phyloP scores from a whole-genome alignment of 2,113 vertebrate species.

The Clarias gariepinus region DNA sequence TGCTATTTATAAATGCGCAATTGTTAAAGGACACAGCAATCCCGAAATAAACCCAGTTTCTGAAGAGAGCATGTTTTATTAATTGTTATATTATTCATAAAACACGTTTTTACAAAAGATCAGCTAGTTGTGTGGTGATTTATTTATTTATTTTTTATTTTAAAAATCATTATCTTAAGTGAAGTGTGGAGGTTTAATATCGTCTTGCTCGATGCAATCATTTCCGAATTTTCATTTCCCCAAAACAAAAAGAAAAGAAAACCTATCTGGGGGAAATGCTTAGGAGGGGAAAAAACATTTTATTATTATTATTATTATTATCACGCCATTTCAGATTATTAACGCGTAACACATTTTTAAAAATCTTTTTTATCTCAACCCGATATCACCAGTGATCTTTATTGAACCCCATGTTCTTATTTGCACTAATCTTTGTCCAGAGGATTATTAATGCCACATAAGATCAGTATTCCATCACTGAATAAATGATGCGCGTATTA shows the following conservation, averaged over 20 bases:
- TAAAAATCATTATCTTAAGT: neutral
- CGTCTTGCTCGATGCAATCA: neutral
- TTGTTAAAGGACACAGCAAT: neutral
- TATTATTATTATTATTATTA: no score
- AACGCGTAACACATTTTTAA: no score
- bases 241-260: neutral
- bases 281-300: no score
- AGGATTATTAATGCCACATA: neutral
- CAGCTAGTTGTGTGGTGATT: neutral
- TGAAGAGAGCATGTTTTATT: neutral
- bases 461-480: neutral
- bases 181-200: neutral
- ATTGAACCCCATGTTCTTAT: no score
- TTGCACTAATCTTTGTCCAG: neutral
- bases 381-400: no score
- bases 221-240: neutral
- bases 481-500: neutral
- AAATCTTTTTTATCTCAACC: no score
- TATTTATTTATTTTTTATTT: neutral
- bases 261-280: neutral
- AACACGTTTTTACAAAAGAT: neutral
- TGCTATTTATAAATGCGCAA: slow-evolving; percentile 19
- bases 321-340: no score
- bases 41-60: neutral
- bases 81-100: neutral